These are phyloP conservation scores for Fistularia commersonii DNA, from an alignment of 2,797 vertebrate species.

Conservation along the genomic window DNA sequence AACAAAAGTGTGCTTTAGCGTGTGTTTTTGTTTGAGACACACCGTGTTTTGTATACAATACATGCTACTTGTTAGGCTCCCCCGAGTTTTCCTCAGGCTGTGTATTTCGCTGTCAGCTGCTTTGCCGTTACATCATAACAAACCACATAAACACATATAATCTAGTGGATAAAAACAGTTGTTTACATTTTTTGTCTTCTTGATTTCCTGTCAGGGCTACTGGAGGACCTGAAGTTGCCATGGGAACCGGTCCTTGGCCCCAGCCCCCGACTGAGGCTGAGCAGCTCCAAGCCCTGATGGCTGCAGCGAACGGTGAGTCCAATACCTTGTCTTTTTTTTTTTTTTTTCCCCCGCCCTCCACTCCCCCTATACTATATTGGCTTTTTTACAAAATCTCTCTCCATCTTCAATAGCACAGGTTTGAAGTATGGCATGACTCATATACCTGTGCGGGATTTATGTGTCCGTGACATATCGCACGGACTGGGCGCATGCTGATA, in stretches of 20 bases:
- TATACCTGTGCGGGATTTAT: no score
- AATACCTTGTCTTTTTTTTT: slow-evolving; percentile 17
- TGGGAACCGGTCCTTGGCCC: slow-evolving; percentile 96
- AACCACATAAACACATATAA: slow-evolving; percentile 34
- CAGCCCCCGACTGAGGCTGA: slow-evolving; percentile 97
- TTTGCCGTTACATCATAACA: slow-evolving; percentile 55
- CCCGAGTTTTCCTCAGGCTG: slow-evolving; percentile 42
- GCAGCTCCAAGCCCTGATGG: slow-evolving; percentile 96
- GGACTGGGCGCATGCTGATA: no score
- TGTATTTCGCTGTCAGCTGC: slow-evolving; percentile 51
- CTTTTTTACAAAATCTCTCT: no score
- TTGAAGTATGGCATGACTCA: no score
- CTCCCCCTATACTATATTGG: no score
- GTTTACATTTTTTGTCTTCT: slow-evolving; percentile 33
- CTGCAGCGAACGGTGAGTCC: slow-evolving; percentile 92
- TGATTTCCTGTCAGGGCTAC: slow-evolving; percentile 64
- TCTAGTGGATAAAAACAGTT: slow-evolving; percentile 14
- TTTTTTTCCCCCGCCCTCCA: no score
- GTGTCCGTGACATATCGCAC: no score
- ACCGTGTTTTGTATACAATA: slow-evolving; percentile 49
- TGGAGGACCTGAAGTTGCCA: slow-evolving; percentile 86
- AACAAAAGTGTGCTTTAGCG: slow-evolving; percentile 27
- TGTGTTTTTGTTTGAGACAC: slow-evolving; percentile 45
- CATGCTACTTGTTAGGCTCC: slow-evolving; percentile 37
- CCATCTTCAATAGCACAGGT: no score